phyloP scores from a whole-genome alignment of 2,797 vertebrate genomes.

The Pantherophis alleghaniensis region DNA sequence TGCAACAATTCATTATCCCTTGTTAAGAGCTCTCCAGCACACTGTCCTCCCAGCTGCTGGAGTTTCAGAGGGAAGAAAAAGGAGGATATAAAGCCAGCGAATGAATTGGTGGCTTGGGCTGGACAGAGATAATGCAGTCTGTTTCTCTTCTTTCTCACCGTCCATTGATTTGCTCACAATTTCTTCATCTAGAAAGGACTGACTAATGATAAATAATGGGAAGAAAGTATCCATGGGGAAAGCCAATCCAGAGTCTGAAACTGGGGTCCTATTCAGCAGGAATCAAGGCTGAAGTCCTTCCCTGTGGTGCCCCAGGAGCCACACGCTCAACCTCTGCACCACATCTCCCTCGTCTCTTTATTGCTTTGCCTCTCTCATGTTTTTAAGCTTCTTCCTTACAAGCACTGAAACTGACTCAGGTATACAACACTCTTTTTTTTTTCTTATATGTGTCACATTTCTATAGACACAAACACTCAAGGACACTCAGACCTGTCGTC shows the following conservation, averaged over 20 bases:
- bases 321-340: neutral
- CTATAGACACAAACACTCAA: neutral
- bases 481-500: neutral
- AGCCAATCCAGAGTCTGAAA: neutral
- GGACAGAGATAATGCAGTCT: neutral
- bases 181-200: neutral
- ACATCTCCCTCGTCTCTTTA: neutral
- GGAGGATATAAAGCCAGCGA: neutral
- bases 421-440: neutral
- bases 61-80: neutral
- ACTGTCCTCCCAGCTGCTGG: neutral
- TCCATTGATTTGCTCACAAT: neutral
- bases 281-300: neutral
- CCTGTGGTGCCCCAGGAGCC: neutral
- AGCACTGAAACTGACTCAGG: neutral
- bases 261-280: neutral
- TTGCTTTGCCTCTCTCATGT: neutral
- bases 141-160: neutral
- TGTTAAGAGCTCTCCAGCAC: neutral
- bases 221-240: neutral
- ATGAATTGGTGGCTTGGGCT: neutral
- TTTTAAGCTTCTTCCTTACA: neutral
- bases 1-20: conserved; percentile 30
- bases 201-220: neutral
- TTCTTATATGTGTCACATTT: neutral